These are phyloP conservation scores for Trichogramma dendrolimi DNA, from an alignment of 2,888 invertebrate genomes.

Conservation along the genomic window DNA sequence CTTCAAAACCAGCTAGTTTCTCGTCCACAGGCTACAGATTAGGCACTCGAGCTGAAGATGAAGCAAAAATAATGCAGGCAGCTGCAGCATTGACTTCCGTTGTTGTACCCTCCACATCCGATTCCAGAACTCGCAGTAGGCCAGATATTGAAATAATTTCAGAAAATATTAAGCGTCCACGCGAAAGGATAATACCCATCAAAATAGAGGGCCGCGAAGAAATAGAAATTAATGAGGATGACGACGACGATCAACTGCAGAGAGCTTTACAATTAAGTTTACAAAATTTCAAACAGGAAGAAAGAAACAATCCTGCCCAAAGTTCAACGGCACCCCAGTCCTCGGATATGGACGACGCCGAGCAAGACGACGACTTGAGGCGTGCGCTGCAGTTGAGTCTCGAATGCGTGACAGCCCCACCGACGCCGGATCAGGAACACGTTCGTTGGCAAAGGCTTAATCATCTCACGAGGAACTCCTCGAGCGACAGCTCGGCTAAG, in stretches of 20 bases:
- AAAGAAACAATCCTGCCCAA: conserved; percentile 34
- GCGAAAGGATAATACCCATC: conserved; percentile 46
- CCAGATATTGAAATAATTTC: conserved; percentile 23
- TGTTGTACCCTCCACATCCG: conserved; percentile 33
- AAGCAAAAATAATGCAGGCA: conserved; percentile 37
- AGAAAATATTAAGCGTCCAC: conserved; percentile 24
- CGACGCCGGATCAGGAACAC: conserved; percentile 48
- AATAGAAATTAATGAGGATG: conserved; percentile 24
- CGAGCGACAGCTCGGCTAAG: conserved; percentile 42
- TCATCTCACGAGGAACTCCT: conserved; percentile 40
- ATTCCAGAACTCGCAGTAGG: conserved; percentile 6
- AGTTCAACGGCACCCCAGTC: background rate
- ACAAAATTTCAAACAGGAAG: conserved; percentile 42
- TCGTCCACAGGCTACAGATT: conserved; percentile 38
- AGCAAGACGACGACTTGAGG: conserved; percentile 53
- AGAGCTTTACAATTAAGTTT: conserved; percentile 56
- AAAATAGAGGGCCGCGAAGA: conserved; percentile 35
- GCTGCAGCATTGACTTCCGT: conserved; percentile 37
- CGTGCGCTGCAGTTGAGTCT: conserved; percentile 55
- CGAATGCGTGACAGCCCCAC: conserved; percentile 47
- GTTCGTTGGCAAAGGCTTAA: conserved; percentile 43
- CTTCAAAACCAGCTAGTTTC: conserved; percentile 22
- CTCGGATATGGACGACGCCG: conserved; percentile 33
- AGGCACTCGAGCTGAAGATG: conserved; percentile 38
- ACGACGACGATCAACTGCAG: conserved; percentile 52